A percentile compares a stretch with the other conserved stretches of the same genome.
Conservation (phyloP, 1,140 invertebrate genomes). For the Megalopta genalis region DNA sequence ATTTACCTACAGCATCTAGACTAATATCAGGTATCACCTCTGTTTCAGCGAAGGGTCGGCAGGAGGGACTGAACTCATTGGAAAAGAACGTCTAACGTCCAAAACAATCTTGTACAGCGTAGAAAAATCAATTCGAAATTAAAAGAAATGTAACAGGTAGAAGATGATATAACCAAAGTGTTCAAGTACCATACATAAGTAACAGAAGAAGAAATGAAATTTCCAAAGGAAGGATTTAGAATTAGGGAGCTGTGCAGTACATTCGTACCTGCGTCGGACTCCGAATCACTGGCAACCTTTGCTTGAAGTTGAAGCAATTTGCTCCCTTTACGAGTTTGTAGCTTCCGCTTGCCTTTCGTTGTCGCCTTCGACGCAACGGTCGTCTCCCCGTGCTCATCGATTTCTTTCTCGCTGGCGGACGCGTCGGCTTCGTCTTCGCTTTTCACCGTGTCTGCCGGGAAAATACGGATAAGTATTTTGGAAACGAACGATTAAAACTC, state of each 20-base stretch:
- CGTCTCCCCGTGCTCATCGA: slow-evolving; percentile 66
- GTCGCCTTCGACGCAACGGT: slow-evolving; percentile 59
- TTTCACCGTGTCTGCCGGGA: slow-evolving; percentile 64
- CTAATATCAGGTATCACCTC: neutral
- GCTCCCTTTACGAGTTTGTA: slow-evolving; percentile 76
- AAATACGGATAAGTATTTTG: slow-evolving; percentile 4
- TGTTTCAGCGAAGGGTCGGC: neutral
- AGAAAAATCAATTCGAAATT: neutral
- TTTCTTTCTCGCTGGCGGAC: slow-evolving; percentile 75
- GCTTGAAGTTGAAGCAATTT: slow-evolving; percentile 76
- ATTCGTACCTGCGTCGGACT: slow-evolving; percentile 79
- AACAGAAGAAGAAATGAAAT: slow-evolving; percentile 1
- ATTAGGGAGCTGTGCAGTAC: neutral
- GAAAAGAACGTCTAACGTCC: slow-evolving; percentile 5
- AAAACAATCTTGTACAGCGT: neutral
- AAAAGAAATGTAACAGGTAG: neutral
- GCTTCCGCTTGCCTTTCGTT: slow-evolving; percentile 78
- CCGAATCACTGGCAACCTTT: slow-evolving; percentile 77
- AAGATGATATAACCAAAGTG: neutral
- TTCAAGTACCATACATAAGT: neutral
- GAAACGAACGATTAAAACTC: neutral
- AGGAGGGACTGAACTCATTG: neutral
- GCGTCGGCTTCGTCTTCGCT: slow-evolving; percentile 76
- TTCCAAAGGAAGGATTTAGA: neutral
- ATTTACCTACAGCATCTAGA: neutral